Conservation (phyloP, 2,888 invertebrate genomes). For the Synanthedon tipuliformis region DNA sequence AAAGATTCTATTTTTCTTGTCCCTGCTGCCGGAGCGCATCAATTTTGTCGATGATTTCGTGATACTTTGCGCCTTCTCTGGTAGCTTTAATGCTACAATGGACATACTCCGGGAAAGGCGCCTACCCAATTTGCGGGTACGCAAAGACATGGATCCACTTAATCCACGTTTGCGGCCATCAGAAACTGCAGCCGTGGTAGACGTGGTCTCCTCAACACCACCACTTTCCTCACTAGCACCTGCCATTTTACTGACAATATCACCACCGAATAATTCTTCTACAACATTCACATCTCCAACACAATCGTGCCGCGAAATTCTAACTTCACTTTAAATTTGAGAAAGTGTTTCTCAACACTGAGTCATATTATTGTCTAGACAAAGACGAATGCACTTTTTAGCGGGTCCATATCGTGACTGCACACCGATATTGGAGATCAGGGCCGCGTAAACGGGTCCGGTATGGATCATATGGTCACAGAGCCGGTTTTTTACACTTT, state of each 20-base stretch:
- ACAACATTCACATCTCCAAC: slow-evolving; percentile 56
- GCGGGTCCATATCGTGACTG: slow-evolving; percentile 48
- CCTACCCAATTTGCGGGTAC: slow-evolving; percentile 62
- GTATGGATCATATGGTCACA: slow-evolving; percentile 50
- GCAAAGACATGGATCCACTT: slow-evolving; percentile 61
- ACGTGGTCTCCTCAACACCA: slow-evolving; percentile 31
- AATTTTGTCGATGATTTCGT: slow-evolving; percentile 71
- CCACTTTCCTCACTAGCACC: slow-evolving; percentile 53
- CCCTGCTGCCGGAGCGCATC: slow-evolving; percentile 66
- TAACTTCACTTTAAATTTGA: slow-evolving; percentile 29
- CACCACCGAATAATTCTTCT: slow-evolving; percentile 27
- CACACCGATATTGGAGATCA: slow-evolving; percentile 36
- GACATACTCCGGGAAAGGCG: slow-evolving; percentile 69
- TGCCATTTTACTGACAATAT: slow-evolving; percentile 51
- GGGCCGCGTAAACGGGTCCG: slow-evolving; percentile 26
- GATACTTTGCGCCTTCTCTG: slow-evolving; percentile 72
- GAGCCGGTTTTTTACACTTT: slow-evolving; percentile 38
- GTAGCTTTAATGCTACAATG: slow-evolving; percentile 63
- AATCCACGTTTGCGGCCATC: slow-evolving; percentile 47
- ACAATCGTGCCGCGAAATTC: slow-evolving; percentile 32
- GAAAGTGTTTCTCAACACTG: slow-evolving; percentile 43
- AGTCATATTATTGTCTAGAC: slow-evolving; percentile 37
- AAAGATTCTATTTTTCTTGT: slow-evolving; percentile 69
- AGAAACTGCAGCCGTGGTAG: slow-evolving; percentile 15
- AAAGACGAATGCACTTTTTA: slow-evolving; percentile 40